Evolutionary conservation across 2,113 vertebrate species (phyloP).

Genomic region (Anas platyrhynchos): DNA sequence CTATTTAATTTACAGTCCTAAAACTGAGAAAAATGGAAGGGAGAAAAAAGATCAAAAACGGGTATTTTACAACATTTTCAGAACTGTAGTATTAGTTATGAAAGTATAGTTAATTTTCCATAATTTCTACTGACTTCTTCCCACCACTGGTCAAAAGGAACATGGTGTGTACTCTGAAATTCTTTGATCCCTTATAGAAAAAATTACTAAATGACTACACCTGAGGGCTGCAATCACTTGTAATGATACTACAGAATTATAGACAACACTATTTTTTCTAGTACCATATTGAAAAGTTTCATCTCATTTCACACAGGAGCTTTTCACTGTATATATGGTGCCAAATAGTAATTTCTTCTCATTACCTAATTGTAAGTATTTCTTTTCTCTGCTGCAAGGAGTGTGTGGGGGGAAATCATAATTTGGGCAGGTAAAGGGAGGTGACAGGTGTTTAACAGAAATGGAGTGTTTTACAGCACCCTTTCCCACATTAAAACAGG

Average conservation of each 20-base stretch:
- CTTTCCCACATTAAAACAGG: neutral
- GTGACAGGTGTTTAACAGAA: neutral
- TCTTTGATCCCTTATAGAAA: neutral
- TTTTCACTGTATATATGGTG: neutral
- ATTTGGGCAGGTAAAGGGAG: neutral
- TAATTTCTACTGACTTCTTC: neutral
- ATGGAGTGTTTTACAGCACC: neutral
- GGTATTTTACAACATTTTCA: neutral
- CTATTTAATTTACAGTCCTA: neutral
- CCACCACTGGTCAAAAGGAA: neutral
- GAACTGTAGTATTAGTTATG: neutral
- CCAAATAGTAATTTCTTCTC: neutral
- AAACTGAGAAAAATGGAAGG: neutral
- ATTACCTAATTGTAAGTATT: neutral
- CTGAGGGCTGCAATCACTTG: neutral
- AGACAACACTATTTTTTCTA: neutral
- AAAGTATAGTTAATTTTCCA: neutral
- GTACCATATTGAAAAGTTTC: neutral
- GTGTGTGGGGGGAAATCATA: rapidly evolving
- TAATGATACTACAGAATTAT: neutral
- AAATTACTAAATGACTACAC: neutral
- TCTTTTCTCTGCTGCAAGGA: neutral
- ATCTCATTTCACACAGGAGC: neutral
- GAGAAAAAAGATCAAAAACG: neutral
- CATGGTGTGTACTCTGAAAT: neutral